These are phyloP conservation scores for Onchidella celtica DNA, from an alignment of 2,888 invertebrate genomes.

Conservation along the genomic window DNA sequence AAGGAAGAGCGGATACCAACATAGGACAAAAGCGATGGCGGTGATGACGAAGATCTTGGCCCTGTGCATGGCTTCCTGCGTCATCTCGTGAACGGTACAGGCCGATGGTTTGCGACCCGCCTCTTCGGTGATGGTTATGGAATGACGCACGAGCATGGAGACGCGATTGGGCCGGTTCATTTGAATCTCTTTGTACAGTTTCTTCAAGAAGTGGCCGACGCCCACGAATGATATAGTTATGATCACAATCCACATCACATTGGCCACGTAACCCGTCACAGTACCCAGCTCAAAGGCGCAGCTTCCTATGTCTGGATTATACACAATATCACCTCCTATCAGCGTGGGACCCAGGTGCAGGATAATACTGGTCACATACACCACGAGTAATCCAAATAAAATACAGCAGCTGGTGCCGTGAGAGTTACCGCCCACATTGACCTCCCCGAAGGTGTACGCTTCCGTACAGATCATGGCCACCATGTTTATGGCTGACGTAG, in stretches of 20 bases:
- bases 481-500: constrained; percentile 79
- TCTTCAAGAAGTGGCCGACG: constrained; percentile 75
- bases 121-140: constrained; percentile 72
- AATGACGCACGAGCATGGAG: constrained; percentile 76
- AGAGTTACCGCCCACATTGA: constrained; percentile 74
- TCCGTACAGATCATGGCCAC: constrained; percentile 80
- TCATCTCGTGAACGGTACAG: constrained; percentile 67
- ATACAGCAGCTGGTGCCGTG: constrained; percentile 78
- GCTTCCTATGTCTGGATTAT: constrained; percentile 78
- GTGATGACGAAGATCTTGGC: constrained; percentile 77
- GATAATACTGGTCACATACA: constrained; percentile 78
- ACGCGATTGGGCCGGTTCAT: constrained; percentile 74
- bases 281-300: constrained; percentile 78
- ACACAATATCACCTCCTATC: constrained; percentile 79
- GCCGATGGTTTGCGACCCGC: constrained; percentile 58
- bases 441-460: constrained; percentile 79
- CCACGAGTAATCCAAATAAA: constrained; percentile 78
- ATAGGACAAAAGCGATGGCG: constrained; percentile 73
- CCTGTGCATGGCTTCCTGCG: constrained; percentile 75
- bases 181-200: constrained; percentile 78
- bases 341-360: constrained; percentile 80
- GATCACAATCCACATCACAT: constrained; percentile 80
- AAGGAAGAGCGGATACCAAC: constrained; percentile 79
- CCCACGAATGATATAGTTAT: constrained; percentile 76
- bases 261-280: constrained; percentile 78